phyloP scores from a whole-genome alignment of 2,113 vertebrate genomes.

The Corvus hawaiiensis region DNA sequence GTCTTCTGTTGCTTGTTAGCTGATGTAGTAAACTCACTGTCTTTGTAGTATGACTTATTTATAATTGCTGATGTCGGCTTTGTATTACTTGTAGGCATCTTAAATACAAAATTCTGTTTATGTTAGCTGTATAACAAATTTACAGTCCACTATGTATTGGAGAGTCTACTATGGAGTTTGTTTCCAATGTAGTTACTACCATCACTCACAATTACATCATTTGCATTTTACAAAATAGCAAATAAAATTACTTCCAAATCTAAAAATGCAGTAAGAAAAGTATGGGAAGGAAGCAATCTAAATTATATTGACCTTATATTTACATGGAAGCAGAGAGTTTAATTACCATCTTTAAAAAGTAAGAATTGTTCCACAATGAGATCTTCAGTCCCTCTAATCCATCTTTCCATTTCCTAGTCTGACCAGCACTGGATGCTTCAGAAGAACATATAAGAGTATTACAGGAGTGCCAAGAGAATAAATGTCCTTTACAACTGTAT shows the following conservation, averaged over 20 bases:
- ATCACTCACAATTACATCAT: slow-evolving; percentile 16
- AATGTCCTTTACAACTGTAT: not conserved
- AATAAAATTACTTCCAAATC: not conserved
- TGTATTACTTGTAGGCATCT: slow-evolving; percentile 19
- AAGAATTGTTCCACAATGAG: not conserved
- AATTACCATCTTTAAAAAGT: not conserved
- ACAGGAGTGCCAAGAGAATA: not conserved
- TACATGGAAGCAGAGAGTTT: not conserved
- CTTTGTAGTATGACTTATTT: not conserved
- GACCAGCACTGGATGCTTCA: not conserved
- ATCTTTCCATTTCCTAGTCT: not conserved
- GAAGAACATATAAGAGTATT: not conserved
- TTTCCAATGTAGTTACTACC: not conserved
- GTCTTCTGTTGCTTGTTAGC: not conserved
- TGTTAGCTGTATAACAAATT: slow-evolving; percentile 4
- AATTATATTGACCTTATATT: not conserved
- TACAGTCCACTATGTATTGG: not conserved
- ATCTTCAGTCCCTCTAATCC: not conserved
- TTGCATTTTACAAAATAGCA: slow-evolving; percentile 20
- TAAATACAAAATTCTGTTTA: slow-evolving; percentile 31
- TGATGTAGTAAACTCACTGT: not conserved
- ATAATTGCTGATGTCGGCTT: not conserved
- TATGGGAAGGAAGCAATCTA: not conserved
- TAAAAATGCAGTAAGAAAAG: not conserved
- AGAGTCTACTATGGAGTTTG: not conserved